These are phyloP conservation scores for Leptoclinus maculatus DNA, from an alignment of 2,797 vertebrate species.

Conservation along the genomic window DNA sequence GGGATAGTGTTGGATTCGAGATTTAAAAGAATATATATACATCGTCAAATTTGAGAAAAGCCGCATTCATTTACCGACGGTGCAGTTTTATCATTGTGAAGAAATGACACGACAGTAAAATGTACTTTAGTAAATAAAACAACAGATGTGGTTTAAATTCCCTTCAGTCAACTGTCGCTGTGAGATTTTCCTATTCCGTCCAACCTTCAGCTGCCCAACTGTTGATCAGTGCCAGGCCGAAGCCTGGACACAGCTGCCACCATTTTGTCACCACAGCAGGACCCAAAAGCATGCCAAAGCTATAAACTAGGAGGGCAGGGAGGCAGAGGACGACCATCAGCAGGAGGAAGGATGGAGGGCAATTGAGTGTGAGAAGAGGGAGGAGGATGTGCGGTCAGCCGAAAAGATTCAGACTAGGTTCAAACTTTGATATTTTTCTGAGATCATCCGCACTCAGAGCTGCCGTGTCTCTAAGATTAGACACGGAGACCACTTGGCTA, in stretches of 20 bases:
- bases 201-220: conserved; percentile 45
- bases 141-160: conserved; percentile 13
- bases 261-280: conserved; percentile 81
- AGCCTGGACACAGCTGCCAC: conserved; percentile 73
- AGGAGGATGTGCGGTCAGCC: conserved; percentile 2
- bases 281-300: conserved; percentile 68
- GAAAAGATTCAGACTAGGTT: conserved; percentile 3
- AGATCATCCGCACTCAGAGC: conserved; percentile 4
- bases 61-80: neutral
- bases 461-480: conserved; percentile 22
- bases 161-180: neutral
- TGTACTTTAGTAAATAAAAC: neutral
- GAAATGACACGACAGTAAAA: neutral
- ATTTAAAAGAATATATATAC: neutral
- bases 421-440: neutral
- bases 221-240: conserved; percentile 60
- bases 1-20: neutral
- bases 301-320: conserved; percentile 54
- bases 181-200: conserved; percentile 22
- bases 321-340: conserved; percentile 44
- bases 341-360: conserved; percentile 23
- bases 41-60: neutral
- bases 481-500: conserved; percentile 10
- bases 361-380: conserved; percentile 38
- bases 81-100: neutral